These are phyloP conservation scores for Benitochromis conjunctus DNA, from an alignment of 2,113 vertebrate species.

Conservation along the genomic window DNA sequence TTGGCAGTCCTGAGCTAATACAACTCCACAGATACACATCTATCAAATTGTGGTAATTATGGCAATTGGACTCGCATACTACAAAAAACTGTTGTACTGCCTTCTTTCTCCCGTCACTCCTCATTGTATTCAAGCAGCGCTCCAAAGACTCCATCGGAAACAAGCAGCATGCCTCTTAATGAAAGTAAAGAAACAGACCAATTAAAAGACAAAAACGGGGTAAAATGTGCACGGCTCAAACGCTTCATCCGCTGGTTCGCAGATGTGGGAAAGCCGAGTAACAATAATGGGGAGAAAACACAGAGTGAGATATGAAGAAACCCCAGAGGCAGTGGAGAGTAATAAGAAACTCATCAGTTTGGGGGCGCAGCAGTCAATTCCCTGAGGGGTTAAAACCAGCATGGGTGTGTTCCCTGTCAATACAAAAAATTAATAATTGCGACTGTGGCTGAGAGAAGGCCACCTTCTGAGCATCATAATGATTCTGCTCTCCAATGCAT, in stretches of 20 bases:
- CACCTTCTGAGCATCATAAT: slow-evolving; percentile 28
- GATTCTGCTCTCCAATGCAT: slow-evolving; percentile 27
- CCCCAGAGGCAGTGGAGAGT: neutral
- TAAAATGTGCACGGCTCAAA: neutral
- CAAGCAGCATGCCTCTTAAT: slow-evolving; percentile 22
- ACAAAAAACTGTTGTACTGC: neutral
- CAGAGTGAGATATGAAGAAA: neutral
- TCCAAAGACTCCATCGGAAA: neutral
- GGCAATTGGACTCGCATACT: neutral
- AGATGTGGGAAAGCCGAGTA: neutral
- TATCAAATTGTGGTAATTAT: neutral
- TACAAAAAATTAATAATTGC: slow-evolving; percentile 38
- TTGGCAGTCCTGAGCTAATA: neutral
- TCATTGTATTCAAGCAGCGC: slow-evolving; percentile 28
- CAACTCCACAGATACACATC: neutral
- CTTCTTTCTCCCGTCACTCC: slow-evolving; percentile 8
- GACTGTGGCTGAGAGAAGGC: slow-evolving; percentile 6
- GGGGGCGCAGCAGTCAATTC: slow-evolving; percentile 15
- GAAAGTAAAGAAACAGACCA: neutral
- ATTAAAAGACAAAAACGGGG: neutral
- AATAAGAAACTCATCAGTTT: slow-evolving; percentile 19
- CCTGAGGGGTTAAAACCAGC: slow-evolving; percentile 36
- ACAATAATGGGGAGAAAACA: neutral
- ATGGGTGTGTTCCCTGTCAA: slow-evolving; percentile 14
- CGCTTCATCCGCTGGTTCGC: neutral